Evolutionary conservation across 2,888 invertebrate genomes (phyloP).

Genomic region (Lasioglossum oenotherae): DNA sequence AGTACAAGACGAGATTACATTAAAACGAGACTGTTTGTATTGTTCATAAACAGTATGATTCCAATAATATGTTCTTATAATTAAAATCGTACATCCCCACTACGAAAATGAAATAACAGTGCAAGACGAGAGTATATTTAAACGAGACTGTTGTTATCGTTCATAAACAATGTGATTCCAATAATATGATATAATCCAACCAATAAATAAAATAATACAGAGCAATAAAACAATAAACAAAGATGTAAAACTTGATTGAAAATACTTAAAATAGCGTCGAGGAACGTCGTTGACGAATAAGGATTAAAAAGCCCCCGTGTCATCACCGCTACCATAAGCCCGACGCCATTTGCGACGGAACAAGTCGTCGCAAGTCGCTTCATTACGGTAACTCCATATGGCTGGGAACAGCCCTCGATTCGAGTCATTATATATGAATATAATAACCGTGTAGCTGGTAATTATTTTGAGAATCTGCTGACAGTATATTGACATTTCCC

Average conservation of each 20-base stretch:
- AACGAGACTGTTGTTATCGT: too few species aligned
- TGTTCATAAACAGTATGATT: too few species aligned
- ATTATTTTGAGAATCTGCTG: conserved; percentile 9
- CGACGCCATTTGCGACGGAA: background rate
- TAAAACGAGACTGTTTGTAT: too few species aligned
- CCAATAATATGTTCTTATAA: too few species aligned
- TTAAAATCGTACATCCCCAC: too few species aligned
- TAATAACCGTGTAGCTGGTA: background rate
- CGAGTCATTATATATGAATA: background rate
- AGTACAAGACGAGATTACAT: too few species aligned
- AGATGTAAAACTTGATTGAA: background rate
- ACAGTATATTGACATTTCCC: background rate
- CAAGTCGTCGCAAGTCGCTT: background rate
- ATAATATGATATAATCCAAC: too few species aligned
- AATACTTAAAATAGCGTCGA: background rate
- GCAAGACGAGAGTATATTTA: too few species aligned
- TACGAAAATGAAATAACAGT: too few species aligned
- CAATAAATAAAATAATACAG: too few species aligned
- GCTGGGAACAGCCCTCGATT: background rate
- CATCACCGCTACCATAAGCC: background rate
- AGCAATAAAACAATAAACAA: background rate
- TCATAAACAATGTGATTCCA: too few species aligned
- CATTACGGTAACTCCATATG: background rate
- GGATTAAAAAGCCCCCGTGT: background rate
- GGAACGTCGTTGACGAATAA: too few species aligned